Percentiles rank a stretch among this genome's conserved stretches.
Evolutionary conservation across 2,888 invertebrate genomes (phyloP).

Genomic region (Abscondita cerata): DNA sequence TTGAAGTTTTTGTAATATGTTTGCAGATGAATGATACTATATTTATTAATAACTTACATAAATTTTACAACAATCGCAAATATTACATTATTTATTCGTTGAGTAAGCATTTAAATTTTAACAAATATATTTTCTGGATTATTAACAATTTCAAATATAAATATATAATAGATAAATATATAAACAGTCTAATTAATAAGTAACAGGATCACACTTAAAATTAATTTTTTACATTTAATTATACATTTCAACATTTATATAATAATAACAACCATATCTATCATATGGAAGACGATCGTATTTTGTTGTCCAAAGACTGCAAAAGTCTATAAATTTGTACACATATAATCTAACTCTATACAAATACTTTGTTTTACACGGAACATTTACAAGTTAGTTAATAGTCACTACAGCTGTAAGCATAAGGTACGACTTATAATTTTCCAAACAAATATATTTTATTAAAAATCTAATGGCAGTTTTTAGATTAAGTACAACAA

Average conservation of each 20-base stretch:
- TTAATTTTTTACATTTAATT: background rate
- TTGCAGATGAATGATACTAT: too few species aligned
- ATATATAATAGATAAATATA: too few species aligned
- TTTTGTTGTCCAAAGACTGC: conserved; percentile 41
- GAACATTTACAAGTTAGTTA: conserved; percentile 5
- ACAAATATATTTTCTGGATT: conserved; percentile 17
- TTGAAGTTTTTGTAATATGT: too few species aligned
- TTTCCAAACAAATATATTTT: conserved; percentile 11
- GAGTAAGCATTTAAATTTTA: conserved; percentile 27
- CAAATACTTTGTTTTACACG: conserved; percentile 22
- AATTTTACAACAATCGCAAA: conserved; percentile 28
- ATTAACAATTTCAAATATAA: conserved; percentile 21
- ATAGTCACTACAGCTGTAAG: conserved; percentile 23
- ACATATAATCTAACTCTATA: conserved; percentile 29
- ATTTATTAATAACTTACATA: conserved; percentile 27
- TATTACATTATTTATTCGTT: conserved; percentile 22
- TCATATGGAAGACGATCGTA: conserved; percentile 44
- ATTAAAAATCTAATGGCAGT: conserved; percentile 29
- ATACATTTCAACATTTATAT: conserved; percentile 4
- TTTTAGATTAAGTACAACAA: conserved; percentile 3
- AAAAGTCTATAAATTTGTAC: conserved; percentile 30
- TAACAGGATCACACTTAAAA: background rate
- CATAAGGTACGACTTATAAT: background rate
- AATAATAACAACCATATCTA: background rate
- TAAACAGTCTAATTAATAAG: background rate